Evolutionary conservation across 2,797 vertebrate genomes (phyloP).

Genomic region (Rhadinocentrus ornatus): DNA sequence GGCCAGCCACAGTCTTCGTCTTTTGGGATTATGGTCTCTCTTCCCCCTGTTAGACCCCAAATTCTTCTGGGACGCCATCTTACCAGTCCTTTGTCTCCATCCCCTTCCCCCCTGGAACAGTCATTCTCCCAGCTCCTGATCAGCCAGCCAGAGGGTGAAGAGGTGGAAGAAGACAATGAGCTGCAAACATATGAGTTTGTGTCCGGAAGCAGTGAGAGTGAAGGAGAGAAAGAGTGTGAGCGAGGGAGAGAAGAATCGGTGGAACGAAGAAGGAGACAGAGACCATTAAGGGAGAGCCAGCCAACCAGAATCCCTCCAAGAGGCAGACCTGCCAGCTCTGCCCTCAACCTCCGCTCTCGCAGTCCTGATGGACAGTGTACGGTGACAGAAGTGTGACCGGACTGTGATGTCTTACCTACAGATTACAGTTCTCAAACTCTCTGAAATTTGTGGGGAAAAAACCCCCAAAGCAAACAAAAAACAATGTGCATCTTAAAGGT

Average conservation of each 20-base stretch:
- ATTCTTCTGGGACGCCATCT: conserved; percentile 85
- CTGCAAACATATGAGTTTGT: conserved; percentile 83
- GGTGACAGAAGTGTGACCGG: conserved; percentile 91
- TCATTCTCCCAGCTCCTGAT: conserved; percentile 90
- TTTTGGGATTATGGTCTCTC: conserved; percentile 69
- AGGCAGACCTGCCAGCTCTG: conserved; percentile 73
- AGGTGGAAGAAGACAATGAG: conserved; percentile 88
- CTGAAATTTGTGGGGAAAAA: conserved; percentile 51
- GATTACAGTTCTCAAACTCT: conserved; percentile 16
- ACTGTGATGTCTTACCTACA: neutral
- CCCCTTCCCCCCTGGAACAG: conserved; percentile 84
- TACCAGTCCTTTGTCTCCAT: conserved; percentile 79
- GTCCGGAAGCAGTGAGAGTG: conserved; percentile 86
- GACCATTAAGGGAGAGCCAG: conserved; percentile 77
- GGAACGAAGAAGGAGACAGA: conserved; percentile 58
- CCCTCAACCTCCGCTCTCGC: conserved; percentile 84
- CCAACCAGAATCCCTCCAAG: conserved; percentile 83
- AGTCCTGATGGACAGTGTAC: conserved; percentile 97
- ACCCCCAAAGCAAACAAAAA: conserved; percentile 5
- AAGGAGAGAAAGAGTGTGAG: conserved; percentile 69
- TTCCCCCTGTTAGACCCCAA: conserved; percentile 83
- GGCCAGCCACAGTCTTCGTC: conserved; percentile 67
- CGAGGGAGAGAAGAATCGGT: conserved; percentile 41
- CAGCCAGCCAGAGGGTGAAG: conserved; percentile 83
- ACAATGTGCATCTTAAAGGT: conserved; percentile 37